phyloP scores from a whole-genome alignment of 2,888 invertebrate species.

The Scotopteryx bipunctaria region DNA sequence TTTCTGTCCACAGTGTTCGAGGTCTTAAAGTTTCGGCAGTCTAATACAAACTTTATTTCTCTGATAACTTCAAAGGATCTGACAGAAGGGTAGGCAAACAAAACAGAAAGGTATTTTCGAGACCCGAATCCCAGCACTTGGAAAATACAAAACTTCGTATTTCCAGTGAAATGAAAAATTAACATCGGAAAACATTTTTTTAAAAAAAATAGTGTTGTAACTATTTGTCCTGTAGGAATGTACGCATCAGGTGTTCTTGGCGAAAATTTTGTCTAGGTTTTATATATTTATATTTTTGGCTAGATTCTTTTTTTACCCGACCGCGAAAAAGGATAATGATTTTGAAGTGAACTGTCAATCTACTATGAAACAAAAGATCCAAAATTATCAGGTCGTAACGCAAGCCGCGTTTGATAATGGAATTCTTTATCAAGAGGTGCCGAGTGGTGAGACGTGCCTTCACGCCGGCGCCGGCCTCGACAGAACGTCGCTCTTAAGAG shows the following conservation, averaged over 20 bases:
- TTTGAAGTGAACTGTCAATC: too few species aligned
- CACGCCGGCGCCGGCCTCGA: constrained; percentile 33
- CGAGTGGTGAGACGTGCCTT: constrained; percentile 63
- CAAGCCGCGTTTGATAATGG: constrained; percentile 65
- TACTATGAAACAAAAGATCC: too few species aligned
- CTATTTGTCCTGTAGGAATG: background rate
- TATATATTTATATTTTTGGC: too few species aligned
- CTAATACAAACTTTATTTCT: constrained; percentile 27
- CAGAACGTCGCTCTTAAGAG: constrained; percentile 45
- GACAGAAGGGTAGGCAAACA: constrained; percentile 18
- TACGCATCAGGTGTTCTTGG: too few species aligned
- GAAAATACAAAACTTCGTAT: constrained; percentile 11
- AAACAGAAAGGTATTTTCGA: constrained; percentile 19
- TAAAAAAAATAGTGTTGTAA: background rate
- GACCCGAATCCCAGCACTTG: constrained; percentile 3
- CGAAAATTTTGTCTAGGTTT: too few species aligned
- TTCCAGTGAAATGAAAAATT: constrained; percentile 5
- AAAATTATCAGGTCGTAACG: constrained; percentile 49
- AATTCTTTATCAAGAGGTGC: constrained; percentile 73
- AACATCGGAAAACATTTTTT: background rate
- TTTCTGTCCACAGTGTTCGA: background rate
- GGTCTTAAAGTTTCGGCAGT: constrained; percentile 18
- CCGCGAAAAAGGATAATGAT: too few species aligned
- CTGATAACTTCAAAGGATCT: constrained; percentile 26
- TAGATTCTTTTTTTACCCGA: too few species aligned